Base-by-base conservation (phyloP, 2,888 invertebrate genomes). In the Dexiosoma caninum region DNA sequence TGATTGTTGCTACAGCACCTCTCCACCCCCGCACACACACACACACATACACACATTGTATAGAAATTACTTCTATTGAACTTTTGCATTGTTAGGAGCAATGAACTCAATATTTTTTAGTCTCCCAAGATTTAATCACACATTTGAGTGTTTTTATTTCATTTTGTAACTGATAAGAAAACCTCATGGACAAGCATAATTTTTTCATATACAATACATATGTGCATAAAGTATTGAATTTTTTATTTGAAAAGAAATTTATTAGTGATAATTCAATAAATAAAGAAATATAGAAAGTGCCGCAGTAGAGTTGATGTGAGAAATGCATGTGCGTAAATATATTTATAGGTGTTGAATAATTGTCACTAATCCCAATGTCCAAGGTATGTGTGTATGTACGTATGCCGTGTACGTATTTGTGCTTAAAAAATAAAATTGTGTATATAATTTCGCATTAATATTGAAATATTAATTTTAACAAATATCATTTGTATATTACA, bases 41-140 rank as follows among this genome's bases (percentile, higher is more conserved):
- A n/a, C 49, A 53, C 44, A 53, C 14, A 44, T 35, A 27, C 42
- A 21, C 49, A 53, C 44, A 53, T 12, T 35, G 35, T 19, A 53
- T 14, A 9, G 9, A 46, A 19, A 66, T 35, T 35, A 40, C 40
- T 72, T 69, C 46, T 81, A 81, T 81, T 72, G 80, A 81, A 77
- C 80, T 77, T 81, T 81, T 62, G 57, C 72, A 72, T 62, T 77
- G 76, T 67, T 57, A 57, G 55, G 80, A n/a, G 80, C 80, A 81
- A 62, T 81, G 80, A 81, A 71, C 80, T 77, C 49, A 14, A 14
- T 42, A 44, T 16, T 12, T 35, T 27, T 30, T n/a, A 62, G n/a
- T 40, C 49, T 51, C 42, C 12, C 23, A 23, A 40, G 40, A 16
- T 10, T 14, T 14, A 51, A 51, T 53, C 32, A 19, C 53, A 53